Evolutionary conservation across 2,113 vertebrate genomes (phyloP), one percentile per base, ranked within the genome.

Genomic region (Merops nubicus): DNA sequence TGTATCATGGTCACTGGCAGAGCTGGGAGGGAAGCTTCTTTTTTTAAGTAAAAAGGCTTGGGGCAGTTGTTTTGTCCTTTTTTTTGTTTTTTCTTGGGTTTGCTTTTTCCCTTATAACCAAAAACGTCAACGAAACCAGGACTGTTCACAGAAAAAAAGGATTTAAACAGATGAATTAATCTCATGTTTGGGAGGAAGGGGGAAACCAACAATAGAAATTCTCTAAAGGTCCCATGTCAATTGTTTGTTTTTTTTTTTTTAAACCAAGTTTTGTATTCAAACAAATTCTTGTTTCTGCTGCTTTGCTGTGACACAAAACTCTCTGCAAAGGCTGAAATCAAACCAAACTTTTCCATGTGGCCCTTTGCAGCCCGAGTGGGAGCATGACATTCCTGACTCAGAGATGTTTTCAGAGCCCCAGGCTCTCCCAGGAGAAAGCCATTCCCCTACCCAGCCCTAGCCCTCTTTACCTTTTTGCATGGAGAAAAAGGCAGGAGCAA

Each of bases 81-180:
- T 3, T 34, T 36, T 7, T 22, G 14, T 26, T 23, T 79, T 64
- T n/a, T 26, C 5, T 14, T 29, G 90, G 51, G 36, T 73, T 95
- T 93, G 57, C 3, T 14, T 80, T 76, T 83, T 67, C 48, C 65
- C 31, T 7, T 33, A 34, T 84, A 83, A 86, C 59, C 5, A 53
- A 92, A 96, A 96, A 88, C 7, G 79, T 79, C 85, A 80, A 77
- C 3, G 42, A 84, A 89, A 84, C 50, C 73, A 62, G 69, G 59
- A 28, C 38, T 34, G 48, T 94, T 93, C 85, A 54, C 91, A 94
- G 92, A 85, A 95, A 85, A 95, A 93, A 94, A 92, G 21, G 51
- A 38, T 53, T 92, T 36, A 6, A 56, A 48, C 12, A 62, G 75
- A 92, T 62, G 11, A 93, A 96, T 85, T 73, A n/a, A 85, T 60